Evolutionary conservation across 1,140 invertebrate species (phyloP), one percentile per base, ranked within the genome.

Genomic region (Caenorhabditis latens): DNA sequence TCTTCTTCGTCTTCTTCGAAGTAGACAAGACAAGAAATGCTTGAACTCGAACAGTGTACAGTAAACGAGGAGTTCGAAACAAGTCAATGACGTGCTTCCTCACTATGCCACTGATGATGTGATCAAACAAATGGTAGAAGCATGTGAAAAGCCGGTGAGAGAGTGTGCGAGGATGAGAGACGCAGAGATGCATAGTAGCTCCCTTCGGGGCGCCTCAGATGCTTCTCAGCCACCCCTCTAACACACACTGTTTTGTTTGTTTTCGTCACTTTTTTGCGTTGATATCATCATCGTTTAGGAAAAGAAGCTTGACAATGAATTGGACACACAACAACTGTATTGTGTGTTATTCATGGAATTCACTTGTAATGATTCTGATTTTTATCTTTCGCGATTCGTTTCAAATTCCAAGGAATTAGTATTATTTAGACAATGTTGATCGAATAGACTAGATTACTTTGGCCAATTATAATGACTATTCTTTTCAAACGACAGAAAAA

Each of bases 111-210:
- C 67, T 79, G 43, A 79, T 79, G 71, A 79, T 79, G 46, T 79
- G 71, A 79, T 79, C 71, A 79, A 79, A 79, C 71, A 79, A 79
- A 79, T 71, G n/a, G 67, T 71, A 46, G 67, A 71, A 71, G 43
- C 67, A 46, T 67, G 63, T 67, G 63, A 67, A 67, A 71, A 71
- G 67, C 42, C 19, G 42, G 21, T 3, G n/a, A 79, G 71, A 79
- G 71, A 50, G 71, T 53, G 46, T 71, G 8, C 0, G 11, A 24
- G 71, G 53, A 6, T 5, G 8, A 50, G 71, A 79, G 71, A 79
- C 46, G 40, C 46, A 79, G 71, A 79, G 32, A 71, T 5, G 9
- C 13, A 13, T 14, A 43, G 71, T 43, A n/a, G 46, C 46, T 32
- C 14, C 65, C 21, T 63, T 40, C 61, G n/a, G 14, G 58, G 8